Conservation (phyloP, 2,888 invertebrate genomes). For the Aporophyla nigra region DNA sequence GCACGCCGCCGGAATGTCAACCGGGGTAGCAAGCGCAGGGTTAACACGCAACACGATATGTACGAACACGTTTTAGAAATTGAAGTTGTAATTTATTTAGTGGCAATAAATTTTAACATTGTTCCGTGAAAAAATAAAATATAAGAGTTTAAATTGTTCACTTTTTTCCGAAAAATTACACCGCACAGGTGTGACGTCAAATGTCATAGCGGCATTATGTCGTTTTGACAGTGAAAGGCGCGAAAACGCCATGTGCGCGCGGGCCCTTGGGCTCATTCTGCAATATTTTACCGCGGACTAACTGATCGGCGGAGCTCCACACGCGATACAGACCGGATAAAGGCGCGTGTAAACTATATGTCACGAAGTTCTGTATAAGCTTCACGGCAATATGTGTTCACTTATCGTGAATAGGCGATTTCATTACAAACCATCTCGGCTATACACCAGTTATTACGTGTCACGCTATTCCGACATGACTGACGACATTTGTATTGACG, state of each 20-base stretch:
- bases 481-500: slow-evolving; percentile 52
- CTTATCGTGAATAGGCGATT: slow-evolving; percentile 57
- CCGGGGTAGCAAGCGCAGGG: slow-evolving; percentile 70
- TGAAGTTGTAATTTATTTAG: slow-evolving; percentile 58
- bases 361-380: slow-evolving; percentile 55
- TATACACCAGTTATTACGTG: slow-evolving; percentile 44
- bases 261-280: slow-evolving; percentile 46
- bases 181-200: slow-evolving; percentile 43
- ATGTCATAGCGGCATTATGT: slow-evolving; percentile 56
- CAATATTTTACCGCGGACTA: slow-evolving; percentile 56
- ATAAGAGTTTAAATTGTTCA: slow-evolving; percentile 28
- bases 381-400: slow-evolving; percentile 42
- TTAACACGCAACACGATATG: slow-evolving; percentile 72
- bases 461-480: slow-evolving; percentile 47
- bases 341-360: slow-evolving; percentile 55
- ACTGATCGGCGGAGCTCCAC: slow-evolving; percentile 39
- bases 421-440: slow-evolving; percentile 54
- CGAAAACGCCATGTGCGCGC: slow-evolving; percentile 59
- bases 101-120: slow-evolving; percentile 59
- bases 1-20: slow-evolving; percentile 84
- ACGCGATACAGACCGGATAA: slow-evolving; percentile 54
- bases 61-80: slow-evolving; percentile 61
- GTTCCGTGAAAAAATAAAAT: slow-evolving; percentile 38
- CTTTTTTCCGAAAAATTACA: slow-evolving; percentile 29
- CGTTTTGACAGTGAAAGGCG: slow-evolving; percentile 56